Evolutionary conservation across 2,797 vertebrate species (phyloP), one percentile per base, ranked within the genome.

Genomic region (Tenualosa thibaudeaui): DNA sequence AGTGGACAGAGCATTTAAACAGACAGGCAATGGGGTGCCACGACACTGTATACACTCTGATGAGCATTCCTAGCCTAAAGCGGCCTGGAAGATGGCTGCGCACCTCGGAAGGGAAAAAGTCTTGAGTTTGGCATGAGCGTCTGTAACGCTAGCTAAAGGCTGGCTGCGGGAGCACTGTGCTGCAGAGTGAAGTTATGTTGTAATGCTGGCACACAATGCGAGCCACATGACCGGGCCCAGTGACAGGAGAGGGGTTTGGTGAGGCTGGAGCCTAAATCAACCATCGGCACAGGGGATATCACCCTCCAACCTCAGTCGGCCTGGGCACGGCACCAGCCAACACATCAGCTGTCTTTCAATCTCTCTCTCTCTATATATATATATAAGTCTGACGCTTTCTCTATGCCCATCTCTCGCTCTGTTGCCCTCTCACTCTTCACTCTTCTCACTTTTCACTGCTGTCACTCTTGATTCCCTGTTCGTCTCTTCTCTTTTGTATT

Each of bases 391-490:
- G 17, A 50, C 15, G 37, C n/a, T 60, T 81, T 81, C 81, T 87
- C 65, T 84, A 65, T 83, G 62, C 85, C 51, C 54, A 6, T 83
- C 83, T 68, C 71, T 60, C 0, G 24, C 82, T 83, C 60, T 68
- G 31, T 22, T 51, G 71, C 81, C 84, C 62, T 82, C 81, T 68
- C 71, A 62, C 78, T 82, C 71, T 49, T 75, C 40, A 0, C 31
- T 31, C 1, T 31, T 31, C 53, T 75, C 40, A 0, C 31, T 31
- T 31, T 31, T 31, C 53, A 75, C 82, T 58, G 37, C 75, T 31
- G 26, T 56, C 81, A 58, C 56, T 22, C 54, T 26, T 65, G 9
- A 10, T 26, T 7, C 24, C 0, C 60, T 8, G 22, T 9, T 10
- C 26, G 60, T 65, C 31, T 8, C 12, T 26, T 65, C n/a, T 65